Evolutionary conservation across 1,140 invertebrate species (phyloP).

Genomic region (Scaptomyza montana): DNA sequence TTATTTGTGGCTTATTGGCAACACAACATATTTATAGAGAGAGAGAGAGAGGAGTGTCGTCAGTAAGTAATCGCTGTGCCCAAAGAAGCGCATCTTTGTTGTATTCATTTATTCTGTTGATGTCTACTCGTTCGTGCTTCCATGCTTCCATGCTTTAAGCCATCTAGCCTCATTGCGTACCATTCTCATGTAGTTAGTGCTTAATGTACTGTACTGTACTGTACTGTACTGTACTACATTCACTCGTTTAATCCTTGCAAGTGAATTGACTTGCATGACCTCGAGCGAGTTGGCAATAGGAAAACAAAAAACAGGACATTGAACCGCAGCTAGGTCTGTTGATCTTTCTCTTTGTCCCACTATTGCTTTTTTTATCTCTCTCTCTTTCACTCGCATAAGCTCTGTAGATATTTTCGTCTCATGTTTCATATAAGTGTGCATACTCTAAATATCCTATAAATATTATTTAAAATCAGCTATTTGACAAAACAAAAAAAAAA

Average conservation of each 20-base stretch:
- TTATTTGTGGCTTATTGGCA: neutral
- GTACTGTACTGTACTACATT: no score
- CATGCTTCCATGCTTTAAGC: neutral
- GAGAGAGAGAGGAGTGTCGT: neutral
- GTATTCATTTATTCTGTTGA: neutral
- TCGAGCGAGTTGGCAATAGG: constrained; percentile 23
- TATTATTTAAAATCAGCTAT: no score
- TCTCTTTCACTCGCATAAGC: neutral
- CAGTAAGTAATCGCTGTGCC: neutral
- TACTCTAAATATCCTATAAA: no score
- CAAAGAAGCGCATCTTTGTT: neutral
- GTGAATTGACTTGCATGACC: constrained; percentile 4
- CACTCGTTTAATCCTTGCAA: neutral
- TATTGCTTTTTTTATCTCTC: neutral
- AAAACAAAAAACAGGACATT: neutral
- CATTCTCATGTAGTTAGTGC: constrained; percentile 3
- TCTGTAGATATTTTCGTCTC: neutral
- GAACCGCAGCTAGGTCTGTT: constrained; percentile 6
- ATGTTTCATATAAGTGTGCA: constrained; percentile 11
- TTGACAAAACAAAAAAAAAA: no score
- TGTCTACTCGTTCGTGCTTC: neutral
- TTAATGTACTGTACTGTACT: constrained; percentile 14
- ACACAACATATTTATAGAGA: neutral
- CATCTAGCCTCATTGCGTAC: neutral
- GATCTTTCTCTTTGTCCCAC: neutral